Evolutionary conservation across 2,113 vertebrate genomes (phyloP).

Genomic region (Danionella cerebrum): DNA sequence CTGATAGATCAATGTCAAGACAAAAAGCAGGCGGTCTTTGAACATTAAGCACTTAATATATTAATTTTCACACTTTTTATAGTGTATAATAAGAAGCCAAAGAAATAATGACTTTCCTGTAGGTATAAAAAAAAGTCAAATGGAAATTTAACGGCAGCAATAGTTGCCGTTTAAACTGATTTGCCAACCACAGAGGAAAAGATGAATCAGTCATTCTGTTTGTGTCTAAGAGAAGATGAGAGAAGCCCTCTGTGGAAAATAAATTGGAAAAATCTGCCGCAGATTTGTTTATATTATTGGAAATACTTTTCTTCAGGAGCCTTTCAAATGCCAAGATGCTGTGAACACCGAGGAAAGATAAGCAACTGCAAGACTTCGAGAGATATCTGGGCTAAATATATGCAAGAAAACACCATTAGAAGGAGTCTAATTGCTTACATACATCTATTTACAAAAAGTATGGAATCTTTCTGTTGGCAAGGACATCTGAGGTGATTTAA

Average conservation of each 20-base stretch:
- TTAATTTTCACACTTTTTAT: neutral
- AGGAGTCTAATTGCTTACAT: neutral
- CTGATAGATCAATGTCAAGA: neutral
- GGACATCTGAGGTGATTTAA: neutral
- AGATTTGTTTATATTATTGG: neutral
- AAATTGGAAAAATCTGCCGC: neutral
- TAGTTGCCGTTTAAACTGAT: neutral
- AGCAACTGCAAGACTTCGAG: neutral
- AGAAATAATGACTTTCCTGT: neutral
- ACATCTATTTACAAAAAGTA: too few relatives aligned
- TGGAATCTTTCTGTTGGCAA: neutral
- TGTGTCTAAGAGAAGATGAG: neutral
- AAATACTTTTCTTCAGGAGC: neutral
- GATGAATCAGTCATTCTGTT: neutral
- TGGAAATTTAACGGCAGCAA: neutral
- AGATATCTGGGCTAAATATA: neutral
- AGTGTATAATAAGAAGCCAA: neutral
- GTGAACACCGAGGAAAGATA: neutral
- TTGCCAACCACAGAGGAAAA: neutral
- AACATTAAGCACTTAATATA: neutral
- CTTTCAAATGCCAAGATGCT: neutral
- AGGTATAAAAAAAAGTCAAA: neutral
- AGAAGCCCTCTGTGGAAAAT: neutral
- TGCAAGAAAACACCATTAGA: neutral
- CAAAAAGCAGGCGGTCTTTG: neutral